These are phyloP conservation scores for Quadroppia sp. DNA, from an alignment of 2,888 invertebrate species.

Conservation along the genomic window DNA sequence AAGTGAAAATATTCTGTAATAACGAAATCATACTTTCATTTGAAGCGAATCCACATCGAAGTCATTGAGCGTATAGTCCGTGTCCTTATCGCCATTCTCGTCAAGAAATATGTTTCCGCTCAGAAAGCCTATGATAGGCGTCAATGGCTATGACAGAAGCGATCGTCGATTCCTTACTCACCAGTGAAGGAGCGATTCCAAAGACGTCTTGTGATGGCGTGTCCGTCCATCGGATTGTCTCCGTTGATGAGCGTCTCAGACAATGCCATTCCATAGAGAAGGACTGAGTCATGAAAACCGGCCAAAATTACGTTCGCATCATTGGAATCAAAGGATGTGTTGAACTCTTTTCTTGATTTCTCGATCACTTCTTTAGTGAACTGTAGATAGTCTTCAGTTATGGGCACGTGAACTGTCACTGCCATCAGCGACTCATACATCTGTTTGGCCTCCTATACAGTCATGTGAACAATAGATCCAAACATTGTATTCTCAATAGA, in stretches of 20 bases:
- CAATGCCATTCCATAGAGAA: slow-evolving; percentile 74
- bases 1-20: not conserved
- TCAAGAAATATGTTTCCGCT: slow-evolving; percentile 80
- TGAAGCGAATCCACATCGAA: slow-evolving; percentile 61
- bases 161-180: not conserved
- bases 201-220: slow-evolving; percentile 70
- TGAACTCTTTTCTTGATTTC: slow-evolving; percentile 37
- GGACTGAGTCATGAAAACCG: slow-evolving; percentile 81
- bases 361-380: slow-evolving; percentile 44
- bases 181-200: slow-evolving; percentile 65
- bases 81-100: slow-evolving; percentile 76
- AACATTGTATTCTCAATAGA: too few species aligned
- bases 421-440: slow-evolving; percentile 46
- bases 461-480: not conserved
- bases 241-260: slow-evolving; percentile 74
- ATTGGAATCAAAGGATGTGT: slow-evolving; percentile 35
- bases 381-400: slow-evolving; percentile 34
- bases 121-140: slow-evolving; percentile 52
- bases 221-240: slow-evolving; percentile 69
- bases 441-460: slow-evolving; percentile 41
- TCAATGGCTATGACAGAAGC: not conserved
- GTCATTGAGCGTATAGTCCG: slow-evolving; percentile 77
- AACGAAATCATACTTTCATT: slow-evolving; percentile 39
- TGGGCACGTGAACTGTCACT: slow-evolving; percentile 42
- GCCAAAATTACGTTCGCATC: slow-evolving; percentile 82